These are phyloP conservation scores for Burhinus oedicnemus DNA, from an alignment of 2,113 vertebrate genomes.

Conservation along the genomic window DNA sequence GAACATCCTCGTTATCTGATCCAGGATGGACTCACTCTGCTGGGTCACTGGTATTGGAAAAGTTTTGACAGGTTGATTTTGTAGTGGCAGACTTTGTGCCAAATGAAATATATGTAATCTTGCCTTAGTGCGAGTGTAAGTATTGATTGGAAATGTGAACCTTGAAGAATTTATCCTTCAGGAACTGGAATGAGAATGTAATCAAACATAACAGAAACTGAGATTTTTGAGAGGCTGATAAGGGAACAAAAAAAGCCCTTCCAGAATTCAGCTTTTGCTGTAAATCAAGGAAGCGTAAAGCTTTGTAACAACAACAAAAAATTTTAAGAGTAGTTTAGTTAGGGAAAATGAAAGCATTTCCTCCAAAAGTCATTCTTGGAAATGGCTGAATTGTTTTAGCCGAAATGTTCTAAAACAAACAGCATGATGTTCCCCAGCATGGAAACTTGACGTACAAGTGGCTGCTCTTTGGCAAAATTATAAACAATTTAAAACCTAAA, in stretches of 20 bases:
- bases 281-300: not conserved
- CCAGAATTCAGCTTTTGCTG: not conserved
- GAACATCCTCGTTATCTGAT: not conserved
- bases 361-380: not conserved
- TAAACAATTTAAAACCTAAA: slow-evolving; percentile 37
- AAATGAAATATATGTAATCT: not conserved
- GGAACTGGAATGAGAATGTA: not conserved
- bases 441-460: not conserved
- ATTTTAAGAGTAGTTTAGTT: not conserved
- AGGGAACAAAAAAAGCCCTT: not conserved
- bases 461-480: slow-evolving; percentile 19
- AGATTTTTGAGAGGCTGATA: not conserved
- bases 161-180: not conserved
- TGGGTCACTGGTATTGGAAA: not conserved
- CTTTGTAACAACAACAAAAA: not conserved
- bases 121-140: not conserved
- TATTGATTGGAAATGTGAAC: not conserved
- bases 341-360: not conserved
- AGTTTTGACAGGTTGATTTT: not conserved
- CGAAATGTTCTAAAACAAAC: not conserved
- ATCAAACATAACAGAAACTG: not conserved
- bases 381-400: slow-evolving; percentile 4
- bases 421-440: not conserved
- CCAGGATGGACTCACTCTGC: not conserved
- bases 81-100: not conserved